Percentiles rank a stretch among this genome's conserved stretches.
Conservation (phyloP, 1,140 invertebrate species). For the Lanistes nyassanus region DNA sequence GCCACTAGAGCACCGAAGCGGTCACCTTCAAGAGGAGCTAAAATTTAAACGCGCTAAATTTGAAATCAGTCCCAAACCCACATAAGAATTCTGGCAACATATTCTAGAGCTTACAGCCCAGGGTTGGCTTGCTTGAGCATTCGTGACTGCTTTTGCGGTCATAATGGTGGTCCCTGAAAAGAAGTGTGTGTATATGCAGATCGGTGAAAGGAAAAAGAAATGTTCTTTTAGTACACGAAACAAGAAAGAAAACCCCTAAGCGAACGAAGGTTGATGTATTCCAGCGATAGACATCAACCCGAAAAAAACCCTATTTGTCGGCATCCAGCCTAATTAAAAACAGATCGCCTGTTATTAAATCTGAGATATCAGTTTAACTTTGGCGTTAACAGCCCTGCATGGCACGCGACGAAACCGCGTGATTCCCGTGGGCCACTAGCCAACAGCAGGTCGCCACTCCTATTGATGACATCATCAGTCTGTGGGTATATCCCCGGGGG, state of each 20-base stretch:
- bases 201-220: not conserved
- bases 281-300: not conserved
- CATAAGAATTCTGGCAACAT: not conserved
- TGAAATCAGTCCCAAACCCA: too few species aligned
- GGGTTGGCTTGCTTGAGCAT: not conserved
- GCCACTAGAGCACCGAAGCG: too few species aligned
- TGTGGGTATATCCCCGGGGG: conserved; percentile 20
- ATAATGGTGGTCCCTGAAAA: not conserved
- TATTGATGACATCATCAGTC: conserved; percentile 21
- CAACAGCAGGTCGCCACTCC: not conserved
- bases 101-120: too few species aligned
- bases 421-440: not conserved
- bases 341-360: too few species aligned
- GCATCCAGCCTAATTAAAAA: not conserved
- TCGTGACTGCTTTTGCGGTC: not conserved
- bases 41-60: too few species aligned
- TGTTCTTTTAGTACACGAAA: not conserved
- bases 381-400: not conserved
- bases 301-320: not conserved
- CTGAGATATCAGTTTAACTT: not conserved
- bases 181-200: not conserved
- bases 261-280: not conserved
- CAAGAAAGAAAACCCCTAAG: not conserved
- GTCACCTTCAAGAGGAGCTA: too few species aligned
- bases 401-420: not conserved